Percentiles rank a stretch among this genome's conserved stretches.
Conservation (phyloP, 2,888 invertebrate species). For the Nebria brevicollis region DNA sequence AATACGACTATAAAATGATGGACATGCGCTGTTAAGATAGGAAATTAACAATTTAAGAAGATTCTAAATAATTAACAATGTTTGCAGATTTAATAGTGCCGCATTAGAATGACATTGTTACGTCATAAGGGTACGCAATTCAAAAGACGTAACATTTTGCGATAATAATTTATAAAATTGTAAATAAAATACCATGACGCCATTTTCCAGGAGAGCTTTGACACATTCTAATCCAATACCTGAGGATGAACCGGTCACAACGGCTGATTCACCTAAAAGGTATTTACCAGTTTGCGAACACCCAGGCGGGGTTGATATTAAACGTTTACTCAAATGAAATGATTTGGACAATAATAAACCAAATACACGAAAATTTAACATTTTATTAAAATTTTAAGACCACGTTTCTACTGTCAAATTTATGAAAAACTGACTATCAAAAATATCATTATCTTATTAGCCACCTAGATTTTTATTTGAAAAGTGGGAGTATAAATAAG, state of each 20-base stretch:
- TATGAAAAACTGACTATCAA: not conserved
- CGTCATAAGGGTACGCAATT: not conserved
- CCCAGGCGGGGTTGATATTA: not conserved
- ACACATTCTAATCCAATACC: slow-evolving; percentile 21
- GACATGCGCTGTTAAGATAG: no score
- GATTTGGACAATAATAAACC: not conserved
- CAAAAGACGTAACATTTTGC: no score
- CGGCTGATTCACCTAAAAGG: not conserved
- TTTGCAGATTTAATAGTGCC: no score
- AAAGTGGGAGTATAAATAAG: no score
- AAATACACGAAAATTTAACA: not conserved
- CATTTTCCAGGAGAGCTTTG: slow-evolving; percentile 24
- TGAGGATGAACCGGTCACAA: slow-evolving; percentile 18
- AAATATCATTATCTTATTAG: not conserved
- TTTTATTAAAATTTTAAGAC: not conserved
- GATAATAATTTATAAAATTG: no score
- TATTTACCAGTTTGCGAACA: slow-evolving; percentile 8
- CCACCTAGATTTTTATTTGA: not conserved
- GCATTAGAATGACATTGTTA: not conserved
- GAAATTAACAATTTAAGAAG: no score
- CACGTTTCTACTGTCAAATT: not conserved
- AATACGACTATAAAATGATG: no score
- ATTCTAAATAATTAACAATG: no score
- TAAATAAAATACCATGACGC: slow-evolving; percentile 8
- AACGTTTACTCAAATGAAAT: not conserved